phyloP scores from a whole-genome alignment of 64 coral and sea anemone species.

The Cladopsammia gracilis region DNA sequence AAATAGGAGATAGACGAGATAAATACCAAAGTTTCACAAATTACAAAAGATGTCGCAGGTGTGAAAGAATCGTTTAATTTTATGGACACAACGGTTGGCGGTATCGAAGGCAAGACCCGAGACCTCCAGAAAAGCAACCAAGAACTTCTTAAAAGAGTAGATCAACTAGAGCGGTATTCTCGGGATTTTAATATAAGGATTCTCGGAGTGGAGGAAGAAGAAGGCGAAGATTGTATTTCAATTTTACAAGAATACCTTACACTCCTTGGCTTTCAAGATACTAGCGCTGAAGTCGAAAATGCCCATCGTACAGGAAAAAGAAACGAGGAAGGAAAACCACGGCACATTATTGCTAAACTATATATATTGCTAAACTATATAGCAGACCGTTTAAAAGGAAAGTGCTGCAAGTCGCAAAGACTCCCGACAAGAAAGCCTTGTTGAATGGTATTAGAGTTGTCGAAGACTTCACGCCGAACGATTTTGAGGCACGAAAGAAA shows the following conservation, averaged over 20 bases:
- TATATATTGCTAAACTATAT: background rate
- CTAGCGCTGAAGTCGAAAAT: too few relatives aligned
- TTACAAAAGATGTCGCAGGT: background rate
- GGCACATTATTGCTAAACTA: background rate
- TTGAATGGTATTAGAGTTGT: background rate
- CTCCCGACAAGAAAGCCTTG: background rate
- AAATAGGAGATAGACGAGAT: background rate
- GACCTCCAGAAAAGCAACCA: too few relatives aligned
- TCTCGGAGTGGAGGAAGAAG: too few relatives aligned
- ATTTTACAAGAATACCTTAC: too few relatives aligned
- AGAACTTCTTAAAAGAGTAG: too few relatives aligned
- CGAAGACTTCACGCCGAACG: background rate
- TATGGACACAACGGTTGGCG: too few relatives aligned
- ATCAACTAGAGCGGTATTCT: too few relatives aligned
- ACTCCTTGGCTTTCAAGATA: too few relatives aligned
- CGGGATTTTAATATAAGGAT: too few relatives aligned
- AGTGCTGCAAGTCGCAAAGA: background rate
- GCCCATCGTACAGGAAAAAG: background rate
- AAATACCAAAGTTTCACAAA: background rate
- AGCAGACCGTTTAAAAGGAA: background rate
- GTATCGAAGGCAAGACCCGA: too few relatives aligned
- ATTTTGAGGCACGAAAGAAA: background rate
- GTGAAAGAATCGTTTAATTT: too few relatives aligned
- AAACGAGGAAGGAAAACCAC: background rate
- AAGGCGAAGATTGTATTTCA: too few relatives aligned